Base-by-base conservation (phyloP, 2,888 invertebrate genomes). In the Harmothoe impar region DNA sequence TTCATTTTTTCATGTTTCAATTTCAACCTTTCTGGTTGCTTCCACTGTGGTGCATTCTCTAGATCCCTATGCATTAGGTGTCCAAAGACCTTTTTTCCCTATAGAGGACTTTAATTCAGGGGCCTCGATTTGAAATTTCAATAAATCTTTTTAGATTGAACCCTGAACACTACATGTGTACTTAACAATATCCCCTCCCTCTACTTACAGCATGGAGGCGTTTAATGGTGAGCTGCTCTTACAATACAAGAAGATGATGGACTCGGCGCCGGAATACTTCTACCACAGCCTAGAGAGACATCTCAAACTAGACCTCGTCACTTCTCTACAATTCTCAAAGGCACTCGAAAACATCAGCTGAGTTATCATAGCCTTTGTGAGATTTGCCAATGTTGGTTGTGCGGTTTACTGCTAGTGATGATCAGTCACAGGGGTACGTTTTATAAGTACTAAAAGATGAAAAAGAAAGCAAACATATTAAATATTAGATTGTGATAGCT, bases 221-320 rank as follows among this genome's bases (percentile, higher is more conserved):
- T 91, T 95, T 10, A 93, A 94, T 93, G 95, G 95, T 0, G 89
- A 91, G 0, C 91, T 95, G 29, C 91, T 95, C 23, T 81, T 93
- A 20, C 94, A 95, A 91, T 91, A 94, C 84, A 93, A 92, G 85
- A 92, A 92, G 43, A 93, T 95, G 81, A 93, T 94, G 86, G 90
- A 92, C 0, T 92, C 90, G 12, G 94, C 95, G 15, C 95, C 95
- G 52, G 94, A 94, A 54, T 94, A 93, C 91, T 94, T 95, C 93
- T 95, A 94, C 91, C 90, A 89, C 78, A 92, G 93, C 29, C 91
- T 95, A 12, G 92, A 92, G 62, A 33, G 54, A 31, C 81, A 91
- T 35, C 89, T 93, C 29, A 89, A 90, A 17, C 90, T 93, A n/a
- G 91, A 92, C 52, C 90, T 93, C 15, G 51, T 92, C 29, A 89